Conservation (phyloP, 2,113 vertebrate genomes). For the Gadus macrocephalus region DNA sequence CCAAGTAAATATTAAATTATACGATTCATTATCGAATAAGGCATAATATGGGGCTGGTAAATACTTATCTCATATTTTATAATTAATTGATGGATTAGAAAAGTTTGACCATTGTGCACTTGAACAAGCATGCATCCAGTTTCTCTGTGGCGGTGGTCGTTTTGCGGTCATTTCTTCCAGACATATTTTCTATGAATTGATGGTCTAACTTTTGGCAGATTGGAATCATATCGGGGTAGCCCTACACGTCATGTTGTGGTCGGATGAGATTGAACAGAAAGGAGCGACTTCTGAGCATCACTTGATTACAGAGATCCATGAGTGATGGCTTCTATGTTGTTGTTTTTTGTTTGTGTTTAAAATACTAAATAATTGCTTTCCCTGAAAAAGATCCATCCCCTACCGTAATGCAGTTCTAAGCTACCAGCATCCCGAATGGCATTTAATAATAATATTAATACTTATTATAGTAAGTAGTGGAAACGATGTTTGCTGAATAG, state of each 20-base stretch:
- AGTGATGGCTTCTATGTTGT: neutral
- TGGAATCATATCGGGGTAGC: too few relatives aligned
- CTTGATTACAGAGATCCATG: neutral
- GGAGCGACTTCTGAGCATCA: neutral
- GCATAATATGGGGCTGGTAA: conserved; percentile 76
- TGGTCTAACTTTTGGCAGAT: too few relatives aligned
- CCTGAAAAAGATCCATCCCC: conserved; percentile 80
- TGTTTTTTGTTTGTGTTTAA: conserved; percentile 46
- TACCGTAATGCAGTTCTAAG: conserved; percentile 70
- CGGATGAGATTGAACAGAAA: neutral
- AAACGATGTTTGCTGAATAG: conserved; percentile 23
- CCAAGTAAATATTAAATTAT: conserved; percentile 75
- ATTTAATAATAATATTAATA: conserved; percentile 99
- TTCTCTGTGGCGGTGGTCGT: too few relatives aligned
- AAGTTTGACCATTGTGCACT: conserved; percentile 60
- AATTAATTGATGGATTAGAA: conserved; percentile 72
- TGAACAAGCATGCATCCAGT: too few relatives aligned
- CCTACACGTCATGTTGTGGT: too few relatives aligned
- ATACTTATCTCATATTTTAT: conserved; percentile 84
- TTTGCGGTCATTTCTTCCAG: too few relatives aligned
- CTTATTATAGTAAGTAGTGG: conserved; percentile 84
- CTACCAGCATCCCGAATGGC: conserved; percentile 83
- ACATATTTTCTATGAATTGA: too few relatives aligned
- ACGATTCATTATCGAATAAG: conserved; percentile 80
- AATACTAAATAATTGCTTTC: conserved; percentile 76